Evolutionary conservation across 2,797 vertebrate genomes (phyloP).

Genomic region (Amblyopsis hoosieri): DNA sequence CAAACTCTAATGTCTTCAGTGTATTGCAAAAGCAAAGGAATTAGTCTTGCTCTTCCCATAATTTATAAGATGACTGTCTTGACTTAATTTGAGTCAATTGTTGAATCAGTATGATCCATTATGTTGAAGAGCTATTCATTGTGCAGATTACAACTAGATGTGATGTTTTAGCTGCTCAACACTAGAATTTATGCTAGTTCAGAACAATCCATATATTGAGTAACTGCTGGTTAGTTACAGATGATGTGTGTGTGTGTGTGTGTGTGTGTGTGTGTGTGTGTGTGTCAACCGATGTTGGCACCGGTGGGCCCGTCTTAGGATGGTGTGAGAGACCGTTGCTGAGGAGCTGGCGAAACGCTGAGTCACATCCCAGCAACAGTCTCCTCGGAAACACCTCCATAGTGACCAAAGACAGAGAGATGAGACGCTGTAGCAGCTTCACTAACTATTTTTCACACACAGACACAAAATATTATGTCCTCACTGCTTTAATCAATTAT

Average conservation of each 20-base stretch:
- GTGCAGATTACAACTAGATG: conserved; percentile 3
- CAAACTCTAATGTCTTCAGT: no score
- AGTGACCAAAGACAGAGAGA: conserved; percentile 48
- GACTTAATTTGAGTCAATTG: no score
- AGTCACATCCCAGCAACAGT: conserved; percentile 70
- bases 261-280: background rate
- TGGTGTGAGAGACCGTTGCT: conserved; percentile 28
- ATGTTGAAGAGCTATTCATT: conserved; percentile 9
- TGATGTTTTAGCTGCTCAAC: conserved; percentile 6
- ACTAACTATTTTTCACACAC: conserved; percentile 36
- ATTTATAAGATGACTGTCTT: no score
- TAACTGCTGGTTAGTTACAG: conserved; percentile 16
- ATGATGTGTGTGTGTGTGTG: conserved; percentile 16
- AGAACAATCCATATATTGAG: conserved; percentile 25
- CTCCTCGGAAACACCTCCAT: conserved; percentile 60
- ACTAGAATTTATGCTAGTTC: conserved; percentile 20
- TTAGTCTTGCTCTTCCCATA: no score
- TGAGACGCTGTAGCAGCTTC: conserved; percentile 24
- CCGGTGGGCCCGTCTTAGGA: conserved; percentile 6
- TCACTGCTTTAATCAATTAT: conserved; percentile 13
- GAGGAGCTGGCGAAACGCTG: conserved; percentile 51
- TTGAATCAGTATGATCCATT: no score
- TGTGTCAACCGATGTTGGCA: conserved; percentile 12
- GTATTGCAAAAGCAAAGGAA: no score
- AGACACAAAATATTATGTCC: conserved; percentile 18